Evolutionary conservation across 2,113 vertebrate genomes (phyloP), one percentile per base, ranked within the genome.

Genomic region (Xiphias gladius): DNA sequence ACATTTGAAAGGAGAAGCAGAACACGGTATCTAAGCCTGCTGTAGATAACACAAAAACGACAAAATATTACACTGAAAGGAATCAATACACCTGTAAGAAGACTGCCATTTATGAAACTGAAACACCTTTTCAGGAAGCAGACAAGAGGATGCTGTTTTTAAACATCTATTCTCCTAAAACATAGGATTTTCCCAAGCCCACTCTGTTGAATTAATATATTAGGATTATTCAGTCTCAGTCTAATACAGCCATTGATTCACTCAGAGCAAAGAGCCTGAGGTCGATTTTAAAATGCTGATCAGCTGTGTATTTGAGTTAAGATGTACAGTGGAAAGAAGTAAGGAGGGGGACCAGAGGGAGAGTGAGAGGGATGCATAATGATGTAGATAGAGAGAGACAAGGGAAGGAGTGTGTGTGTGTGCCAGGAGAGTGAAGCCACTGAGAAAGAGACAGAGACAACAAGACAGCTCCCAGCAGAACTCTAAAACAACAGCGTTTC

Each of bases 401-500:
- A 57, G 24, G 46, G 59, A 4, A 43, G 37, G 14, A 9, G 39
- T 28, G 43, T 20, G 67, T 66, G 39, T 78, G 76, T 63, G 69
- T n/a, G 65, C 20, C 41, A 39, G 67, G 50, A 35, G 69, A 58
- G 73, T 17, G 48, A 79, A 73, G 83, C 26, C 78, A 65, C 68
- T 11, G 79, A 88, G 84, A 92, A 86, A 85, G 73, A 91, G 86
- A 89, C 85, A 80, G 80, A 86, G 91, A 91, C 87, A 83, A 89
- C 90, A 86, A 94, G 92, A 90, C 89, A 80, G 88, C 91, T 94
- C 91, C 91, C 91, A 89, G 86, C 91, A 92, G 93, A 94, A 93
- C 91, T 89, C 93, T 93, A 86, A 91, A 94, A 93, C 94, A 94
- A 94, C 94, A 87, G 91, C 81, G 59, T 78, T 88, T 93, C 94